Evolutionary conservation across 2,888 invertebrate genomes (phyloP).

Genomic region (Polietes domitor): DNA sequence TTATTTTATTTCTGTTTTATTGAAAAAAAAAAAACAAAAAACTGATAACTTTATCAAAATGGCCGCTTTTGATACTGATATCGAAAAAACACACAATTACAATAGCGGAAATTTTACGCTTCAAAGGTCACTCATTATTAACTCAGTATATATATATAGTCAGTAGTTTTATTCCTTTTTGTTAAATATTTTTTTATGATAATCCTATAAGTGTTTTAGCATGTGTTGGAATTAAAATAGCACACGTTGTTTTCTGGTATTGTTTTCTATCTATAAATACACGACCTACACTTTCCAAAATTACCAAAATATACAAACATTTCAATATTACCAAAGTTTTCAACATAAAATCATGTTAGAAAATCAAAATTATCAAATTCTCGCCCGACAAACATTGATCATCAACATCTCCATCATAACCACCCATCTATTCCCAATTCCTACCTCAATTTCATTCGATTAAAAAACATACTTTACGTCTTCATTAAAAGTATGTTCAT

Average conservation of each 20-base stretch:
- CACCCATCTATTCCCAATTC: too few relatives aligned
- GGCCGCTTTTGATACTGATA: constrained; percentile 30
- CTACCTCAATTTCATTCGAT: too few relatives aligned
- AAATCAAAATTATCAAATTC: too few relatives aligned
- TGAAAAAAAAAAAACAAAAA: constrained; percentile 41
- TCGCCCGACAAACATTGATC: too few relatives aligned
- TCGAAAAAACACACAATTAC: background rate
- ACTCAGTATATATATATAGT: constrained; percentile 14
- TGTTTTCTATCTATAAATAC: constrained; percentile 8
- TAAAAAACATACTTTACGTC: too few relatives aligned
- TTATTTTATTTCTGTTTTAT: constrained; percentile 67
- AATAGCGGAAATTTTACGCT: constrained; percentile 61
- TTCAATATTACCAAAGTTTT: constrained; percentile 19
- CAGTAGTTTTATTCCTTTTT: constrained; percentile 28
- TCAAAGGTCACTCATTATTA: constrained; percentile 66
- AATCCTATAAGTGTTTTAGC: constrained; percentile 23
- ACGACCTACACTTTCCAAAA: constrained; percentile 9
- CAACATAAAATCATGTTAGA: background rate
- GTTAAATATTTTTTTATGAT: background rate
- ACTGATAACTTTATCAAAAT: constrained; percentile 25
- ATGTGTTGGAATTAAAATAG: constrained; percentile 6
- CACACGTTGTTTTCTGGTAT: background rate
- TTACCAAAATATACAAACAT: constrained; percentile 44
- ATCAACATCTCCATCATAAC: too few relatives aligned
- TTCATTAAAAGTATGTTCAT: too few relatives aligned